Evolutionary conservation across 2,797 vertebrate genomes (phyloP), one percentile per base, ranked within the genome.

Genomic region (Vultur gryphus): DNA sequence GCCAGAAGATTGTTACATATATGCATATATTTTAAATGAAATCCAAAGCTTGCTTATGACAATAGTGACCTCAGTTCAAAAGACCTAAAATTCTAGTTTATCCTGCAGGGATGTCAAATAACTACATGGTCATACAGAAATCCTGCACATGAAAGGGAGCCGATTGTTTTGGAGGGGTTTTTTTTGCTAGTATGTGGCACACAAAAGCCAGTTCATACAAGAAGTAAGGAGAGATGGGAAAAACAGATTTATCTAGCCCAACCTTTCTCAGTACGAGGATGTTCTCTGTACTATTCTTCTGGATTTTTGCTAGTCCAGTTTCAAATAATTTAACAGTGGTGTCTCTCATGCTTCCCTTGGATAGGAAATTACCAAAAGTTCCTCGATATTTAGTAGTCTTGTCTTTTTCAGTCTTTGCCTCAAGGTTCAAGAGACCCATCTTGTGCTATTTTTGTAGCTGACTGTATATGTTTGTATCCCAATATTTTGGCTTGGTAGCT

Each of bases 401-500:
- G 49, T 62, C 31, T 84, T 95, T 92, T 83, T 82, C 46, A 51
- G 43, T 17, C 35, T 66, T 24, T 90, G 49, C 48, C 21, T 83
- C 41, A 59, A 87, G 20, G 58, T 84, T 93, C 51, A 43, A 82
- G 55, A 86, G 72, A 76, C 46, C 16, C 31, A 54, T 55, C 37
- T 75, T 33, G 6, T 59, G 54, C 41, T 78, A 10, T 62, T 87
- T 87, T 88, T 95, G 41, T 72, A 84, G 28, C 46, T 75, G 55
- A 52, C 23, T 66, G 7, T 83, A 2, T 91, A 35, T 84, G 46
- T 91, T 82, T 82, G 37, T 78, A 29, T 89, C 55, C n/a, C 66
- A 70, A 4, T 91, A 66, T 87, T 93, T 94, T 95, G 67, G 90
- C 35, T 83, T 80, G 43, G 49, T 90, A 91, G 37, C 48, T 94